Evolutionary conservation across 2,888 invertebrate species (phyloP).

Genomic region (Thysanoteuthis rhombus): DNA sequence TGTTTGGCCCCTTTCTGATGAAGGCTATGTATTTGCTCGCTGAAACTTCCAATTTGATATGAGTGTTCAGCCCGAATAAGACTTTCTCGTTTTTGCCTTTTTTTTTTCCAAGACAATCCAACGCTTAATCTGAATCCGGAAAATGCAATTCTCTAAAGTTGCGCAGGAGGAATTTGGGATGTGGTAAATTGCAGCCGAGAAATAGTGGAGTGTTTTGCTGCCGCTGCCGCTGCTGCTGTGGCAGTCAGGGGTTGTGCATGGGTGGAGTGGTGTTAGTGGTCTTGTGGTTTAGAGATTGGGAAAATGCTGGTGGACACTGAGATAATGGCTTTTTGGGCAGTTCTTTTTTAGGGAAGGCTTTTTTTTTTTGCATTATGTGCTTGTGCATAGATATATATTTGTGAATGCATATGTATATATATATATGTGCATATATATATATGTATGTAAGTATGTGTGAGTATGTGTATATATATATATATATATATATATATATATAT

Average conservation of each 20-base stretch:
- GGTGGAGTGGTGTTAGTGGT: neutral
- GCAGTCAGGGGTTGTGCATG: neutral
- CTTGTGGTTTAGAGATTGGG: neutral
- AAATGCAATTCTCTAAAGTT: neutral
- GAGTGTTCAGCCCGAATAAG: neutral
- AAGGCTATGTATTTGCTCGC: neutral
- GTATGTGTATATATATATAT: neutral
- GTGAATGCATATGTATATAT: neutral
- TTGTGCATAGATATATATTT: neutral
- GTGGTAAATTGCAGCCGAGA: neutral
- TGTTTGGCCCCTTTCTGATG: neutral
- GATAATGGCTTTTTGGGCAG: neutral
- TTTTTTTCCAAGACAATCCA: neutral
- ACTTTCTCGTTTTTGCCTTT: neutral
- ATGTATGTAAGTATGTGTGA: too few species aligned
- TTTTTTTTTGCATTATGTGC: neutral
- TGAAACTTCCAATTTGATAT: neutral
- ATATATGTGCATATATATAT: neutral
- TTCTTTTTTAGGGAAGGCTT: neutral
- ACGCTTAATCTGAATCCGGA: neutral
- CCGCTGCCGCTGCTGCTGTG: neutral
- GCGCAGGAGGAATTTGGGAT: neutral
- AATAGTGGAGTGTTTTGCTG: neutral
- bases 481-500: neutral
- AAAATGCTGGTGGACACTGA: neutral